Conservation (phyloP, 2,888 invertebrate species). For the Phaedon cochleariae region DNA sequence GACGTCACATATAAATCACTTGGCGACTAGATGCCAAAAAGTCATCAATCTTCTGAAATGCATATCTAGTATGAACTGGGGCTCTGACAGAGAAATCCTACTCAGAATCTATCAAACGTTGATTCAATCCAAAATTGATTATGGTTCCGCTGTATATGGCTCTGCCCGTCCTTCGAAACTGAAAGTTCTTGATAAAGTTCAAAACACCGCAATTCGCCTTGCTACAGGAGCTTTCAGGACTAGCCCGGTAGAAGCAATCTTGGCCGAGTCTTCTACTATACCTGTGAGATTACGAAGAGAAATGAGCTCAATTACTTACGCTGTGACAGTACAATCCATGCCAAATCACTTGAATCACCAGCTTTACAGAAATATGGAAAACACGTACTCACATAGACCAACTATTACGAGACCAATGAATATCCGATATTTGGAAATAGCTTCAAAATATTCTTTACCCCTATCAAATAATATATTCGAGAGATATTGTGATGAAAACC, state of each 20-base stretch:
- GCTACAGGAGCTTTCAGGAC: background rate
- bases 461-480: background rate
- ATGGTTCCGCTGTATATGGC: slow-evolving; percentile 11
- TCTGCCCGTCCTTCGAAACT: background rate
- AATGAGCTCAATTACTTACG: background rate
- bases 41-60: slow-evolving; percentile 9
- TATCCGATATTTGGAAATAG: background rate
- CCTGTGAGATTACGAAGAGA: background rate
- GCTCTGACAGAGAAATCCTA: slow-evolving; percentile 10
- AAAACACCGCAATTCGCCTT: background rate
- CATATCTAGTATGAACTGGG: slow-evolving; percentile 9
- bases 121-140: slow-evolving; percentile 14
- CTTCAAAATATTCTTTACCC: background rate
- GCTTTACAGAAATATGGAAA: background rate
- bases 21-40: slow-evolving; percentile 6
- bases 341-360: background rate
- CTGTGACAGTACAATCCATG: background rate
- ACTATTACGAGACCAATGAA: background rate
- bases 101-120: slow-evolving; percentile 9
- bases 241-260: background rate
- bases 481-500: too few relatives aligned
- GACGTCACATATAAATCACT: background rate
- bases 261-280: background rate
- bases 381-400: background rate
- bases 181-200: background rate